Conservation (phyloP, 2,888 invertebrate species). For the Dysmachus trigonus region DNA sequence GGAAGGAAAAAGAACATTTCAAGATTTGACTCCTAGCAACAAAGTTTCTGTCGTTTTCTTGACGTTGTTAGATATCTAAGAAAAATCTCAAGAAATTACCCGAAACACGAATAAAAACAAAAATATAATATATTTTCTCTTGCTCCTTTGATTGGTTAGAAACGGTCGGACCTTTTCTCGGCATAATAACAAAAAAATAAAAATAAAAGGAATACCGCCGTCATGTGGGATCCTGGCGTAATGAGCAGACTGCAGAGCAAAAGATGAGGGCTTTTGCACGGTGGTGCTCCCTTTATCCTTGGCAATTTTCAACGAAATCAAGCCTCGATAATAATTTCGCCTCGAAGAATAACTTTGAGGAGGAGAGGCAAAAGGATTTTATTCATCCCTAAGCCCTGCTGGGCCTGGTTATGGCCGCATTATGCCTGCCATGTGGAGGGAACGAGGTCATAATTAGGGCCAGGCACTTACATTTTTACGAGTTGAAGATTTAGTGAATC, state of each 20-base stretch:
- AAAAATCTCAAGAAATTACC: not conserved
- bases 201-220: not conserved
- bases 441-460: conserved; percentile 30
- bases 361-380: not conserved
- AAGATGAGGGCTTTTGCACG: not conserved
- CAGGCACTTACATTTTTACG: conserved; percentile 14
- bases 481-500: conserved; percentile 25
- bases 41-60: not conserved
- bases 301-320: conserved; percentile 11
- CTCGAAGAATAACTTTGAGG: conserved; percentile 1
- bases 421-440: not conserved
- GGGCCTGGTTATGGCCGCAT: not conserved
- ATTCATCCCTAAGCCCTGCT: conserved; percentile 9
- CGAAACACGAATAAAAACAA: not conserved
- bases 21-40: not conserved
- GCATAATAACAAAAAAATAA: not conserved
- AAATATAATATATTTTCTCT: not conserved
- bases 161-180: not conserved
- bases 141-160: not conserved
- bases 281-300: conserved; percentile 6
- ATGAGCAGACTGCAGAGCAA: not conserved
- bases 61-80: not conserved
- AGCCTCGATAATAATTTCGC: conserved; percentile 15
- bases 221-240: conserved; percentile 1
- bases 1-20: not conserved